Evolutionary conservation across 2,888 invertebrate species (phyloP).

Genomic region (Andricus curvator): DNA sequence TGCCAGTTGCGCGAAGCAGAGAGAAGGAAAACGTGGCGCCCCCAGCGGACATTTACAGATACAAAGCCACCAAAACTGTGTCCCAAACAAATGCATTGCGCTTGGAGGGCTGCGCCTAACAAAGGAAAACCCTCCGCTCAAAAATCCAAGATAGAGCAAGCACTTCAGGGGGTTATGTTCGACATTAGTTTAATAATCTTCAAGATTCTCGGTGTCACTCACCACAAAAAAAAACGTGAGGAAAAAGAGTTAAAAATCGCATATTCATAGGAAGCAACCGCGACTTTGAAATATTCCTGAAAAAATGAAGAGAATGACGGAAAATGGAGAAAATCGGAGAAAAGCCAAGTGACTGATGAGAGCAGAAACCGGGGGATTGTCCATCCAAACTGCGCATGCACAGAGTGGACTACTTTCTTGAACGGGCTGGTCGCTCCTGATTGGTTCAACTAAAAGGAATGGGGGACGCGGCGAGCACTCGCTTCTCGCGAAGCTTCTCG

Average conservation of each 20-base stretch:
- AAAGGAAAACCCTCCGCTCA: not conserved
- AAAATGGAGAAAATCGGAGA: not conserved
- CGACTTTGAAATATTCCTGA: not conserved
- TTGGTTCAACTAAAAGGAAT: conserved; percentile 57
- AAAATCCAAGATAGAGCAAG: not conserved
- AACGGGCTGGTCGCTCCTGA: conserved; percentile 54
- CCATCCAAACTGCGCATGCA: conserved; percentile 58
- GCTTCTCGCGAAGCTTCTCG: conserved; percentile 51
- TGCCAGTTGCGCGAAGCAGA: too few species aligned
- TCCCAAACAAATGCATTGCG: too few species aligned
- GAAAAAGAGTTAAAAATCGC: not conserved
- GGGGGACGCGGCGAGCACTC: conserved; percentile 53
- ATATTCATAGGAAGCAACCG: not conserved
- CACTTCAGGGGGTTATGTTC: conserved; percentile 8
- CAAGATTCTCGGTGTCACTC: not conserved
- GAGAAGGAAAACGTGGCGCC: too few species aligned
- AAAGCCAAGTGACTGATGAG: not conserved
- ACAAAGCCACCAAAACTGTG: too few species aligned
- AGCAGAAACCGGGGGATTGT: not conserved
- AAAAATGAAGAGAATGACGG: not conserved
- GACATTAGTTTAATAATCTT: not conserved
- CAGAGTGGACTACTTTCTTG: conserved; percentile 62
- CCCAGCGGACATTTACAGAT: too few species aligned
- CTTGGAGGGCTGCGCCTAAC: not conserved
- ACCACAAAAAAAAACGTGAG: not conserved